Evolutionary conservation across 1,140 invertebrate genomes (phyloP).

Genomic region (Drosophila varians): DNA sequence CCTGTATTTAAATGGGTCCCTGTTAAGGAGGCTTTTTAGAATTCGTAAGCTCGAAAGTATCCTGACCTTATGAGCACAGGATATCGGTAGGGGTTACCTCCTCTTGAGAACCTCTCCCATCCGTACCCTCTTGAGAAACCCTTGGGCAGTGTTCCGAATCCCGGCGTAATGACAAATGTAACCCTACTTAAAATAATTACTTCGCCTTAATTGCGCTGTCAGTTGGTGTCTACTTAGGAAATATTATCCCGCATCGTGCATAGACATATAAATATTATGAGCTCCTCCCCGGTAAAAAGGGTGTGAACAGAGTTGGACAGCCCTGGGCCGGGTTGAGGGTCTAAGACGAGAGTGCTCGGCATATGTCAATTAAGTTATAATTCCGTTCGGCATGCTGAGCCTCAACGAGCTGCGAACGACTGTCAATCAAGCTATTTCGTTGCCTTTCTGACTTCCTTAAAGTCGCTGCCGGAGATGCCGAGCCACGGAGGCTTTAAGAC

Average conservation of each 20-base stretch:
- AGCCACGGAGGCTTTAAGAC: conserved; percentile 65
- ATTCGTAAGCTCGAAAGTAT: conserved; percentile 4
- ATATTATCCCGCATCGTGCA: conserved; percentile 71
- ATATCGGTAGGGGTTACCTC: conserved; percentile 22
- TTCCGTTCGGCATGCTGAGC: conserved; percentile 74
- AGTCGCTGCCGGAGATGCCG: conserved; percentile 16
- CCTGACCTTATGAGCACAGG: not conserved
- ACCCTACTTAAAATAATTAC: conserved; percentile 82
- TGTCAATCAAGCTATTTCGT: conserved; percentile 75
- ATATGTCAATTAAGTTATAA: conserved; percentile 80
- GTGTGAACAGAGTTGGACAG: conserved; percentile 21
- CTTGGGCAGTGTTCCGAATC: conserved; percentile 5
- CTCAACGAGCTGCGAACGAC: conserved; percentile 51
- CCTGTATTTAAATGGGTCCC: not conserved
- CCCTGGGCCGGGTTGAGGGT: conserved; percentile 8
- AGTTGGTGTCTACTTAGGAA: conserved; percentile 80
- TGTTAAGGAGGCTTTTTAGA: no score
- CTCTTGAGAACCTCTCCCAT: conserved; percentile 25
- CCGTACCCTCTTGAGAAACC: conserved; percentile 2
- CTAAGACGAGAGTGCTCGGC: conserved; percentile 50
- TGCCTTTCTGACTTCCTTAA: conserved; percentile 74
- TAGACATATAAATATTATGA: conserved; percentile 49
- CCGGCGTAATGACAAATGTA: conserved; percentile 69
- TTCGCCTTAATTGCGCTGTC: conserved; percentile 79
- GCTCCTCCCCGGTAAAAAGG: conserved; percentile 23